Evolutionary conservation across 2,888 invertebrate species (phyloP), one percentile per base, ranked within the genome.

Genomic region (Synergus gifuensis): DNA sequence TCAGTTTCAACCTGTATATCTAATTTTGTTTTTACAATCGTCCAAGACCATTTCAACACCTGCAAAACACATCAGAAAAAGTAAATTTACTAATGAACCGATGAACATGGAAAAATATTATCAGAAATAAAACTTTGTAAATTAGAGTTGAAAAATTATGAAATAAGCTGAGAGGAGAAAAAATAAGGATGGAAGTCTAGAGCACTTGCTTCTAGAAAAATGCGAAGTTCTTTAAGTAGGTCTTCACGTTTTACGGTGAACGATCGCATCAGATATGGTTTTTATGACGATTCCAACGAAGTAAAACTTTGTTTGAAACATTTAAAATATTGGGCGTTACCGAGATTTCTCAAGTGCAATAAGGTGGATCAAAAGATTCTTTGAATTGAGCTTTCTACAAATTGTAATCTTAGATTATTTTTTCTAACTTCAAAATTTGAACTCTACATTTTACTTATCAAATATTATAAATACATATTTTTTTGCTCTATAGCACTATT

Each of bases 191-290:
- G 9, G 58, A 18, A 58, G 60, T 22, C 22, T 22, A 9, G 11
- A 60, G 18, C 22, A 60, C 60, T 60, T 60, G 60, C 1, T 60
- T 9, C 22, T 60, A 22, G 22, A 60, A 60, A 60, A 60, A 22
- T 22, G 9, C 46, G 46, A 46, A 46, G 3, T 46, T 54, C 49
- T 16, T n/a, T 18, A 60, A 60, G 60, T 60, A 60, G 60, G 60
- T 60, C 60, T 60, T 60, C 4, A n/a, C 60, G 22, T 28, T 60
- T 60, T 60, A 60, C 60, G 60, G 60, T 60, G 22, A 60, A 28
- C 22, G 60, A 60, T 60, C 22, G 60, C 60, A 60, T 60, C 22
- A 60, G 60, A 28, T 28, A 60, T 28, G 60, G 60, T 60, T 60
- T 12, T 60, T 60, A 22, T 60, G 4, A 60, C 28, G 60, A 14